A percentile compares a stretch with the other conserved stretches of the same genome.
These are phyloP conservation scores for Orgyia antiqua DNA, from an alignment of 2,888 invertebrate species.

Conservation along the genomic window DNA sequence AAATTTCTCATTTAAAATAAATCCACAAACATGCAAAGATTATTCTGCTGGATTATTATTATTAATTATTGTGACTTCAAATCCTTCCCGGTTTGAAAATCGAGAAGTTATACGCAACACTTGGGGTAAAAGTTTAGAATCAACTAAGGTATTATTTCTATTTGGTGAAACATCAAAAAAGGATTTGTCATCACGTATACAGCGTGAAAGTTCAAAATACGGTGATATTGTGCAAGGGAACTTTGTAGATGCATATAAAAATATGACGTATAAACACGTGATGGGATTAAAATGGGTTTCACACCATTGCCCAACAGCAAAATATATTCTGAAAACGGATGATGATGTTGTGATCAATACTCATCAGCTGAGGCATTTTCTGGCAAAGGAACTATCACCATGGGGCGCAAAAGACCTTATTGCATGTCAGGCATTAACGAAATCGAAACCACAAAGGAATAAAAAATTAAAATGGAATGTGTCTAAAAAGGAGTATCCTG, in stretches of 20 bases:
- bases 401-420: constrained; percentile 80
- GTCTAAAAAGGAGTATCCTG: constrained; percentile 81
- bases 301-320: constrained; percentile 83
- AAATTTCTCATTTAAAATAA: constrained; percentile 80
- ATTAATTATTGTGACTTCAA: constrained; percentile 83
- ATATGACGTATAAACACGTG: constrained; percentile 91
- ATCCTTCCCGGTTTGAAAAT: constrained; percentile 80
- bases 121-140: constrained; percentile 81
- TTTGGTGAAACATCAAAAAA: constrained; percentile 67
- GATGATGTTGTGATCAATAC: constrained; percentile 88
- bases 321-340: constrained; percentile 84
- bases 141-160: constrained; percentile 81
- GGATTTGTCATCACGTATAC: constrained; percentile 49
- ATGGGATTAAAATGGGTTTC: constrained; percentile 89
- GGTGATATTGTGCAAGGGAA: constrained; percentile 87
- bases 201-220: constrained; percentile 74
- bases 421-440: constrained; percentile 77
- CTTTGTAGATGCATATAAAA: constrained; percentile 87
- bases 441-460: constrained; percentile 76
- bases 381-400: constrained; percentile 76
- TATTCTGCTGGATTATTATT: constrained; percentile 66
- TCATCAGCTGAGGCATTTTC: constrained; percentile 77
- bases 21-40: constrained; percentile 74
- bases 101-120: constrained; percentile 84
- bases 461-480: constrained; percentile 88